Evolutionary conservation across 2,888 invertebrate species (phyloP).

Genomic region (Tachystola acroxantha): DNA sequence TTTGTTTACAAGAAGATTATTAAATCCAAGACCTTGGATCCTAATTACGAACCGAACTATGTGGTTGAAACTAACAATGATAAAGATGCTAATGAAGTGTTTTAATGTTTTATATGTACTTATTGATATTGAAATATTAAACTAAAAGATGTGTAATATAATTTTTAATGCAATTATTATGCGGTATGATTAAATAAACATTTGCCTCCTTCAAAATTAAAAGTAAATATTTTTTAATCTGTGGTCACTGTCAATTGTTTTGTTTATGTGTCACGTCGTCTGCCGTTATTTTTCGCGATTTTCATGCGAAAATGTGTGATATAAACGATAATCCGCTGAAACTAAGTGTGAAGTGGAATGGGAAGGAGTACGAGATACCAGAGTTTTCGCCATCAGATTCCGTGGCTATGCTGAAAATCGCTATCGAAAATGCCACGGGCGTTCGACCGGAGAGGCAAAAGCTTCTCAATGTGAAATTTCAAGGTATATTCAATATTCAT

Average conservation of each 20-base stretch:
- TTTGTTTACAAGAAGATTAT: slow-evolving; percentile 63
- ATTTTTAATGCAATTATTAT: no score
- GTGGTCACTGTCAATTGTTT: slow-evolving; percentile 28
- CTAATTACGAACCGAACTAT: slow-evolving; percentile 41
- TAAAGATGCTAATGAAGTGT: slow-evolving; percentile 10
- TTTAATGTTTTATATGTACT: background rate
- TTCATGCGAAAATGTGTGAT: slow-evolving; percentile 59
- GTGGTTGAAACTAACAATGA: slow-evolving; percentile 10
- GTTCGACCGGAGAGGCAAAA: slow-evolving; percentile 96
- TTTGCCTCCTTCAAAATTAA: no score
- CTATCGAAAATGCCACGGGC: slow-evolving; percentile 91
- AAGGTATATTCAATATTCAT: slow-evolving; percentile 80
- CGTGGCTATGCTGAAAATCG: slow-evolving; percentile 89
- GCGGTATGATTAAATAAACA: background rate
- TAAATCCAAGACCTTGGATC: slow-evolving; percentile 45
- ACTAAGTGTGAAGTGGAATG: slow-evolving; percentile 94
- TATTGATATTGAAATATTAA: background rate
- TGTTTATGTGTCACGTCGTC: slow-evolving; percentile 58
- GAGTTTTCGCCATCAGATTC: slow-evolving; percentile 88
- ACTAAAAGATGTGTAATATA: no score
- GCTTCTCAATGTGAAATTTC: slow-evolving; percentile 92
- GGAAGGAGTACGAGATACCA: slow-evolving; percentile 89
- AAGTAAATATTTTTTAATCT: slow-evolving; percentile 2
- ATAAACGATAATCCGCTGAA: slow-evolving; percentile 64
- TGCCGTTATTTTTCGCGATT: slow-evolving; percentile 24